These are phyloP conservation scores for Dryoscopus gambensis DNA, from an alignment of 2,113 vertebrate species.

Conservation along the genomic window DNA sequence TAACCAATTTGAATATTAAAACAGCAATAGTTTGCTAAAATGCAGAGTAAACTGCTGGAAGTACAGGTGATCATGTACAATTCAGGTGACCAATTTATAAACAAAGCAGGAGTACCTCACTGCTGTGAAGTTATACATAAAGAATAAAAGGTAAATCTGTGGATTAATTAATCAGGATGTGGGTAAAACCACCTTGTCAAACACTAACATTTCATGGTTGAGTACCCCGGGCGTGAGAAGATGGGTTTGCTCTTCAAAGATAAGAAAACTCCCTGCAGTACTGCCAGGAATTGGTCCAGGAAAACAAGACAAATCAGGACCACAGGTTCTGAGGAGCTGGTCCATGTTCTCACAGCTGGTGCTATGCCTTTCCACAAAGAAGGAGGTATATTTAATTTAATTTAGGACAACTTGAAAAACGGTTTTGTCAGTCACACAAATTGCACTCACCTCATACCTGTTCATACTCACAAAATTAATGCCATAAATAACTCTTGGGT, in stretches of 20 bases:
- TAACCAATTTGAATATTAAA: conserved; percentile 47
- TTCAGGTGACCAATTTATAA: conserved; percentile 46
- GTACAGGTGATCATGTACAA: neutral
- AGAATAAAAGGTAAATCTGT: conserved; percentile 13
- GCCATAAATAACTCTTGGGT: neutral
- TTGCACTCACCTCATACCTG: neutral
- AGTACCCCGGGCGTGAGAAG: neutral
- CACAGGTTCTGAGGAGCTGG: neutral
- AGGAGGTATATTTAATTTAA: neutral
- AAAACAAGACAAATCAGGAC: neutral
- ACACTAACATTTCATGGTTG: neutral
- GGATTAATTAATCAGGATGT: conserved; percentile 49
- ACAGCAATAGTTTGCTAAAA: conserved; percentile 11
- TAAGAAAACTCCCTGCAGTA: neutral
- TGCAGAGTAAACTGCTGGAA: conserved; percentile 8
- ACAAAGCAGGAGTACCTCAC: neutral
- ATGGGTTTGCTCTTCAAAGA: neutral
- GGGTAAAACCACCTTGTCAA: conserved; percentile 16
- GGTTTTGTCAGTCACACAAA: neutral
- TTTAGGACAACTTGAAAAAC: neutral
- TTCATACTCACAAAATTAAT: neutral
- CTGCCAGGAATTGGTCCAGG: too few relatives aligned
- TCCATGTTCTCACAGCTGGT: neutral
- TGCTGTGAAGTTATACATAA: neutral
- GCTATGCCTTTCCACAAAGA: neutral